A percentile compares a stretch with the other conserved stretches of the same genome.
These are phyloP conservation scores for Rhopalosiphum padi DNA, from an alignment of 1,140 invertebrate species.

Conservation along the genomic window DNA sequence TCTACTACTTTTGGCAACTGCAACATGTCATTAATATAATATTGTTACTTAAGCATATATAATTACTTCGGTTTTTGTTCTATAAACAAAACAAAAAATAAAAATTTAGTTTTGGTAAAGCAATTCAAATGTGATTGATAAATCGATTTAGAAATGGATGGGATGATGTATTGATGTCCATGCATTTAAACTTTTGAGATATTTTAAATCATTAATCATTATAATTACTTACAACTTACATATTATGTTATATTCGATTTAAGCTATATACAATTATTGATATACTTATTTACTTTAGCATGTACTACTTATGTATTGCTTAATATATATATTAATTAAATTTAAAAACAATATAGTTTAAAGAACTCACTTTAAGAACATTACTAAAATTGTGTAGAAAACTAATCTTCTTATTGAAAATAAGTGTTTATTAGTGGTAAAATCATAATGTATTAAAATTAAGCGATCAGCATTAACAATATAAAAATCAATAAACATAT, in stretches of 20 bases:
- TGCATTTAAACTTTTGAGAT: not conserved
- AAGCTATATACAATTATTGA: too few species aligned
- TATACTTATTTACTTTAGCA: too few species aligned
- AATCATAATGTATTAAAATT: conserved; percentile 32
- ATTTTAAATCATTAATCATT: not conserved
- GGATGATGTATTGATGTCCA: not conserved
- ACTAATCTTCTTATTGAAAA: conserved; percentile 44
- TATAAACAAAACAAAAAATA: not conserved
- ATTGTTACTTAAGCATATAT: conserved; percentile 38
- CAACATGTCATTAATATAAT: conserved; percentile 1
- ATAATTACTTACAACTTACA: not conserved
- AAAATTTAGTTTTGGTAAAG: not conserved
- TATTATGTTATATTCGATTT: not conserved
- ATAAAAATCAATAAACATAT: conserved; percentile 45
- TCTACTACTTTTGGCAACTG: conserved; percentile 33
- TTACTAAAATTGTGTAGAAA: conserved; percentile 32
- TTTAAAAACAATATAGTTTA: not conserved
- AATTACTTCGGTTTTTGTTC: not conserved
- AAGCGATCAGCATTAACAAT: conserved; percentile 24
- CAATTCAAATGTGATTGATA: not conserved
- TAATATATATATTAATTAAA: too few species aligned
- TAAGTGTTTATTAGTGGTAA: not conserved
- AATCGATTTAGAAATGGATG: not conserved
- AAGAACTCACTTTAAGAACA: not conserved
- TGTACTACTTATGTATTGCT: too few species aligned